Evolutionary conservation across 2,797 vertebrate species (phyloP).

Genomic region (Huso huso): DNA sequence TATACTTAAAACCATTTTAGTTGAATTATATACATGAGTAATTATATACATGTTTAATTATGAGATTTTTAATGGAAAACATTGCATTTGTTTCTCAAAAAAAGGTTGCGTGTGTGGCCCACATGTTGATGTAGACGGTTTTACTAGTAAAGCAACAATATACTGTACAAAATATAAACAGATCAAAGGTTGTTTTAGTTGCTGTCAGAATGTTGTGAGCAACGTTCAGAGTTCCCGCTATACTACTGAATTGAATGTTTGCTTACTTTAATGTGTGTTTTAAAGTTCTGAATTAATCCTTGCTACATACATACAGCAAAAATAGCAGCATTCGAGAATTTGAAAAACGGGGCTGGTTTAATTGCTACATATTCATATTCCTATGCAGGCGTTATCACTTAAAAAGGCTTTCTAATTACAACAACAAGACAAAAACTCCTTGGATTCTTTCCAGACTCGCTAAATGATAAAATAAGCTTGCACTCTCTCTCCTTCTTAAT

Average conservation of each 20-base stretch:
- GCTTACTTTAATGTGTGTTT: constrained; percentile 67
- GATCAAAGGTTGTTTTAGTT: too few relatives aligned
- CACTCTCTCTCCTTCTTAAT: constrained; percentile 99
- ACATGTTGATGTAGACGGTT: not conserved
- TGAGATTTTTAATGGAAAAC: too few relatives aligned
- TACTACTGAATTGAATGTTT: constrained; percentile 31
- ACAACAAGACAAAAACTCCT: constrained; percentile 99
- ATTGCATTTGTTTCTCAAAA: too few relatives aligned
- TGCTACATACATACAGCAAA: constrained; percentile 82
- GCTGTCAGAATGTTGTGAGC: not conserved
- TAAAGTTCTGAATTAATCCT: constrained; percentile 97
- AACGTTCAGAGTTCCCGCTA: constrained; percentile 36
- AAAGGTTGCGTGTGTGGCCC: not conserved
- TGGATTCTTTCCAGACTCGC: constrained; percentile 99
- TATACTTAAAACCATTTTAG: too few relatives aligned
- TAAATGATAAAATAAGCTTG: constrained; percentile 99
- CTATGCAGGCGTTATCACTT: constrained; percentile 99
- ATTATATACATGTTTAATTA: too few relatives aligned
- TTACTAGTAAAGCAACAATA: not conserved
- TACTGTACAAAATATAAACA: too few relatives aligned
- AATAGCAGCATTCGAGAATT: constrained; percentile 93
- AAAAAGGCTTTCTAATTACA: constrained; percentile 99
- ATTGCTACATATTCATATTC: constrained; percentile 99
- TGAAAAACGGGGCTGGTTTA: constrained; percentile 69
- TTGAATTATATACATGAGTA: too few relatives aligned